phyloP scores from a whole-genome alignment of 2,888 invertebrate genomes.

The Sympetrum striolatum region DNA sequence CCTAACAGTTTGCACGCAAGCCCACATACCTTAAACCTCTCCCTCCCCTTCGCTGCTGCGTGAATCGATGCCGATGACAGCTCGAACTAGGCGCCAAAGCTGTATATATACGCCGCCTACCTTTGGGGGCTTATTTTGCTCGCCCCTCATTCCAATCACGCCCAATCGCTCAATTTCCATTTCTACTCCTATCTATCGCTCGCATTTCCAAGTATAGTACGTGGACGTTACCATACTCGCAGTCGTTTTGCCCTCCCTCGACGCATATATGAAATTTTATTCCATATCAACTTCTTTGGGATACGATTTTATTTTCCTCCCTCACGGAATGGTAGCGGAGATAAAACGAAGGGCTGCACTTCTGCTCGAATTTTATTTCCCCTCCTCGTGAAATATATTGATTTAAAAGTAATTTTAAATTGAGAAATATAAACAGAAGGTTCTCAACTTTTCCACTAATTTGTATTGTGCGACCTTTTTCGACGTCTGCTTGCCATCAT shows the following conservation, averaged over 20 bases:
- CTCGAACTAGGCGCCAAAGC: neutral
- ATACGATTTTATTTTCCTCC: neutral
- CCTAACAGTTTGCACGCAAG: neutral
- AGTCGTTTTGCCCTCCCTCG: too few species aligned
- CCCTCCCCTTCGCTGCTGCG: neutral
- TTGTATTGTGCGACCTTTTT: too few species aligned
- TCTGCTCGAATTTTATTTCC: too few species aligned
- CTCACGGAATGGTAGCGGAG: too few species aligned
- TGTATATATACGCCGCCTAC: neutral
- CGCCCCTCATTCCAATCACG: neutral
- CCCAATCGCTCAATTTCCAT: neutral
- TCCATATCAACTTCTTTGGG: neutral
- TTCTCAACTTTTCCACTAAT: too few species aligned
- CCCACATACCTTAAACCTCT: too few species aligned
- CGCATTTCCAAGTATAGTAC: neutral
- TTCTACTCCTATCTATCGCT: neutral
- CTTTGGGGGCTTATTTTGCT: neutral
- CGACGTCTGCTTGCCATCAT: too few species aligned
- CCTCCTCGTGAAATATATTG: too few species aligned
- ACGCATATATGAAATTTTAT: too few species aligned
- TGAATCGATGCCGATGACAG: neutral
- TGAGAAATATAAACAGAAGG: too few species aligned
- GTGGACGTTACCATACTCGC: neutral
- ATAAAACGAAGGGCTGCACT: too few species aligned
- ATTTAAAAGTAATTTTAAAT: too few species aligned